phyloP scores from a whole-genome alignment of 2,797 vertebrate species.

The Myotis planiceps region DNA sequence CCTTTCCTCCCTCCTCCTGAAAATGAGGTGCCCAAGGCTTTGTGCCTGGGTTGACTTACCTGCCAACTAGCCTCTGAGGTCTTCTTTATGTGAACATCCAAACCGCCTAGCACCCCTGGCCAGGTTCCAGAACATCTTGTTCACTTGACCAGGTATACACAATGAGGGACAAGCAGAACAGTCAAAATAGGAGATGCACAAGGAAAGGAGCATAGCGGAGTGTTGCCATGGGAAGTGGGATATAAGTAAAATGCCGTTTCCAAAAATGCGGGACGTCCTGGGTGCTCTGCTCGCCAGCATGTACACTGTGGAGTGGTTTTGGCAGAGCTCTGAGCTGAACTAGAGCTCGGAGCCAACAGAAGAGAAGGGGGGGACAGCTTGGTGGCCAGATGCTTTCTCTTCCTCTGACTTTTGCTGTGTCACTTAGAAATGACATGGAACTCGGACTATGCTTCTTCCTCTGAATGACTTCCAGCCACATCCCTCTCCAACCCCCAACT shows the following conservation, averaged over 20 bases:
- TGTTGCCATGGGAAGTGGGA: not conserved
- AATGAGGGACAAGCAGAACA: not conserved
- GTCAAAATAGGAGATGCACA: not conserved
- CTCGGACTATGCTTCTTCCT: not conserved
- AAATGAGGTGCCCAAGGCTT: not conserved
- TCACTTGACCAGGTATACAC: not conserved
- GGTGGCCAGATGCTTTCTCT: not conserved
- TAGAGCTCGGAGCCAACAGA: not conserved
- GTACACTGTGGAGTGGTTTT: not conserved
- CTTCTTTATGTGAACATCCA: not conserved
- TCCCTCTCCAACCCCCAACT: not conserved
- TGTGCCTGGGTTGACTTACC: not conserved
- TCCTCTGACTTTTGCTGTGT: not conserved
- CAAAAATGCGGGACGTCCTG: not conserved
- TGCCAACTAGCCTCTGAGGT: not conserved
- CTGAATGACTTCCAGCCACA: not conserved
- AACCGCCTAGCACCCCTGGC: not conserved
- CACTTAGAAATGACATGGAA: not conserved
- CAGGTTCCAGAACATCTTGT: conserved; percentile 73
- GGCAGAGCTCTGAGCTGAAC: not conserved
- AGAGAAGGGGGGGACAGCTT: not conserved
- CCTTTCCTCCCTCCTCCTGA: not conserved
- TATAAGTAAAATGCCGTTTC: not conserved
- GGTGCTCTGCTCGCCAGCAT: not conserved
- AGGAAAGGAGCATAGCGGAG: not conserved